Evolutionary conservation across 2,797 vertebrate genomes (phyloP).

Genomic region (Sebastiscus tertius): DNA sequence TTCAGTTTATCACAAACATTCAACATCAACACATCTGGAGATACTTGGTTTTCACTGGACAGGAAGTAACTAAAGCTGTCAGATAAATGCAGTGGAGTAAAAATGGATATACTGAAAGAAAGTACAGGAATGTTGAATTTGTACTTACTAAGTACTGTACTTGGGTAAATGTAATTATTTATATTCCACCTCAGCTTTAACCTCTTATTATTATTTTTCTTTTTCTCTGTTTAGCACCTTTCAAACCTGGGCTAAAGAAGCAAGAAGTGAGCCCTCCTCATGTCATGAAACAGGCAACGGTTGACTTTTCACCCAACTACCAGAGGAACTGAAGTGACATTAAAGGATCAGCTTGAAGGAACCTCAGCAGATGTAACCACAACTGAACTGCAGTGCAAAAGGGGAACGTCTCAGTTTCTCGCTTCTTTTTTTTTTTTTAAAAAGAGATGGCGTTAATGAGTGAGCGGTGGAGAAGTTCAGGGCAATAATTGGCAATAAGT

Average conservation of each 20-base stretch:
- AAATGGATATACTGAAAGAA: background rate
- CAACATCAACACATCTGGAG: background rate
- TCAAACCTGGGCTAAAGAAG: background rate
- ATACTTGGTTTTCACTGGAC: background rate
- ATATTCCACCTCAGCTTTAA: background rate
- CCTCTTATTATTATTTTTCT: background rate
- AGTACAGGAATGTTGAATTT: background rate
- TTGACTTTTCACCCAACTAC: background rate
- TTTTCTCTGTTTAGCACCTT: constrained; percentile 28
- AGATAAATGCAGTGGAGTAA: background rate
- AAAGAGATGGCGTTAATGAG: constrained; percentile 1
- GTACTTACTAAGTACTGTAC: background rate
- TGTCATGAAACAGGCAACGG: constrained; percentile 10
- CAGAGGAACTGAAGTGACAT: constrained; percentile 44
- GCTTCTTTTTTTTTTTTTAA: background rate
- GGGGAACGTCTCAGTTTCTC: constrained; percentile 11
- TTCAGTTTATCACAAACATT: background rate
- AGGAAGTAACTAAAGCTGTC: background rate
- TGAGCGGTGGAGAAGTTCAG: background rate
- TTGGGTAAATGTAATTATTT: background rate
- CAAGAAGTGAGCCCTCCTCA: background rate
- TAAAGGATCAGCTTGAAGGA: constrained; percentile 2
- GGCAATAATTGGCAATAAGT: constrained; percentile 5
- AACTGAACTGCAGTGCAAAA: constrained; percentile 10
- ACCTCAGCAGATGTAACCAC: constrained; percentile 15